phyloP scores from a whole-genome alignment of 2,888 invertebrate genomes.

The Tipula lateralis region DNA sequence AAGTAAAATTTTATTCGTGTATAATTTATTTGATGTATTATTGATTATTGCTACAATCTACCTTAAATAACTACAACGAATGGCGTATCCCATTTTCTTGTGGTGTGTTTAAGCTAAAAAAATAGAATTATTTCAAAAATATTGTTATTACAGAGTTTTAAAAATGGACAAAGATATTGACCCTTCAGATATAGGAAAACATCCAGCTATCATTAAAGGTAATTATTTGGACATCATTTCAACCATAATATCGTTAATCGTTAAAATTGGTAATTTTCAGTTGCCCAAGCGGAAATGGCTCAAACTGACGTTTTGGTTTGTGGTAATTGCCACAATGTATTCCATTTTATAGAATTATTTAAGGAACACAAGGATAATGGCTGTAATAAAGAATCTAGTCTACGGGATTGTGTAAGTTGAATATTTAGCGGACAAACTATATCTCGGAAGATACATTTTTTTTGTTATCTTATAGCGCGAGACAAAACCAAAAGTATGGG shows the following conservation, averaged over 20 bases:
- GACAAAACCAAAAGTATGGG: slow-evolving; percentile 79
- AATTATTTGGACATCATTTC: slow-evolving; percentile 34
- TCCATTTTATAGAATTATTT: slow-evolving; percentile 74
- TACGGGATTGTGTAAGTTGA: slow-evolving; percentile 60
- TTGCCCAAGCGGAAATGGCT: slow-evolving; percentile 70
- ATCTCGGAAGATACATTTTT: neutral
- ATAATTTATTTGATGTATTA: neutral
- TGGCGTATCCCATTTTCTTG: neutral
- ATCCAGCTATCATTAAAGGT: slow-evolving; percentile 60
- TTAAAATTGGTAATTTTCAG: slow-evolving; percentile 46
- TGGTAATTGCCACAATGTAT: slow-evolving; percentile 75
- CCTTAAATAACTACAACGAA: neutral
- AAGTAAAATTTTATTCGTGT: neutral
- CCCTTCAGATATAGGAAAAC: slow-evolving; percentile 60
- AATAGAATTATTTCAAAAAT: neutral
- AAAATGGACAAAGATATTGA: slow-evolving; percentile 49
- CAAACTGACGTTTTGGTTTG: slow-evolving; percentile 74
- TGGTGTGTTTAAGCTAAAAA: neutral
- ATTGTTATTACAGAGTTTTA: neutral
- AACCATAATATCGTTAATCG: neutral
- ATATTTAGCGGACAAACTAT: neutral
- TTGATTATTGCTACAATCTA: neutral
- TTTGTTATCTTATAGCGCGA: slow-evolving; percentile 54
- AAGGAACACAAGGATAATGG: slow-evolving; percentile 63
- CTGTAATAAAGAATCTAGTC: slow-evolving; percentile 59